Evolutionary conservation across 2,888 invertebrate genomes (phyloP), one percentile per base, ranked within the genome.

Genomic region (Acheta domesticus): DNA sequence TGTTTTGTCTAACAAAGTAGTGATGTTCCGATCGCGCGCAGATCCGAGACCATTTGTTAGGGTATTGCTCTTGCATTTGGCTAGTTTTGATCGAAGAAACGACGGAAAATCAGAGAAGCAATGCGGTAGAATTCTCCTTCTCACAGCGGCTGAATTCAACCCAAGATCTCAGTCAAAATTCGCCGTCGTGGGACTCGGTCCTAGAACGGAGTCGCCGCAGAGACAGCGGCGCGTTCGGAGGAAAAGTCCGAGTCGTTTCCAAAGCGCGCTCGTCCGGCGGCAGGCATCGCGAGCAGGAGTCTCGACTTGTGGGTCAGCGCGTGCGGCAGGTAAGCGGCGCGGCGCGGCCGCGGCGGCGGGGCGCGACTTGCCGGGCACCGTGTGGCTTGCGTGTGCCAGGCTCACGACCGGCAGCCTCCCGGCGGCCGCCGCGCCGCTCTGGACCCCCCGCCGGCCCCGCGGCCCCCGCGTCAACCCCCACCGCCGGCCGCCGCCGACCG

Each of bases 301-400:
- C n/a, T 2, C 62, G n/a, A 62, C n/a, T 62, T 19, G 62, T 3
- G 62, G 62, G 16, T 62, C 16, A 8, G 36, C 36, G 36, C 36
- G 2, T 62, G 62, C n/a, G n/a, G 16, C 62, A 62, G 62, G 62
- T 62, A 62, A 14, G 14, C 62, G 14, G 62, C 62, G 16, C 11
- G 36, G 14, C 14, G 62, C 11, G 36, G 14, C 14, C 4, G 62
- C 62, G n/a, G 62, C 62, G 8, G 36, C n/a, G 62, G 62, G 62
- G 14, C 4, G 62, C 62, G 14, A 62, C 16, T 14, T n/a, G 14
- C 5, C 0, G n/a, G 62, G n/a, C 14, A 62, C 62, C 62, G 62
- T 62, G 62, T 62, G n/a, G n/a, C 62, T 62, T 62, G 62, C 62
- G 62, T 62, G 62, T 62, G 62, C 62, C 62, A 62, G 62, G 62